Base-by-base conservation (phyloP, 2,888 invertebrate genomes). In the Notocelia uddmanniana region DNA sequence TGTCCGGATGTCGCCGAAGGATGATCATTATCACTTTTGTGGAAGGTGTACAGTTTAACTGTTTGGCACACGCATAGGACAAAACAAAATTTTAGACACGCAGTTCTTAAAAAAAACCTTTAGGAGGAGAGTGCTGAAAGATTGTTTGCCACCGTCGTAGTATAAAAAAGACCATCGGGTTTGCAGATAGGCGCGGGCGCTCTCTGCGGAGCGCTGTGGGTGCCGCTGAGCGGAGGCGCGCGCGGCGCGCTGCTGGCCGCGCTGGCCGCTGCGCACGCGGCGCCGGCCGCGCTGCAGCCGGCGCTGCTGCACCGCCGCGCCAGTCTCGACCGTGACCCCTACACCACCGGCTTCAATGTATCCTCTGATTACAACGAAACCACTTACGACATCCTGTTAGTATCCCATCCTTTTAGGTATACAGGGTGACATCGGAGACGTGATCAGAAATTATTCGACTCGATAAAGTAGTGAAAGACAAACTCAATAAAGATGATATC, bases 121-220 rank as follows among this genome's bases (percentile, higher is more conserved):
- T n/a, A n/a, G 37, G n/a, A n/a, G n/a, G n/a, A n/a, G n/a, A n/a
- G n/a, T n/a, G n/a, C n/a, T n/a, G n/a, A n/a, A n/a, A n/a, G n/a
- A n/a, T n/a, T n/a, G n/a, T n/a, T n/a, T n/a, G n/a, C n/a, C n/a
- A n/a, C n/a, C n/a, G n/a, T n/a, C 37, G 11, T 13, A 37, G 37
- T 21, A 55, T 31, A 31, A 34, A 34, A n/a, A 34, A 37, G n/a
- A 11, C 6, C 18, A 52, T 52, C n/a, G 18, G 21, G 13, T 13
- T 66, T 60, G 21, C 59, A 93, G 93, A 81, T 92, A 77, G 91
- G 89, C 11, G 89, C 87, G 11, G 91, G 87, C 1, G 87, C 86
- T 2, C 83, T 89, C 8, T 91, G 91, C 76, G 89, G 89, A 41
- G 88, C 88, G 50, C 77, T 94, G 74, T 91, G 91, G 89, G 87